Base-by-base conservation (phyloP, 2,113 vertebrate genomes). In the Gallinago undulata region DNA sequence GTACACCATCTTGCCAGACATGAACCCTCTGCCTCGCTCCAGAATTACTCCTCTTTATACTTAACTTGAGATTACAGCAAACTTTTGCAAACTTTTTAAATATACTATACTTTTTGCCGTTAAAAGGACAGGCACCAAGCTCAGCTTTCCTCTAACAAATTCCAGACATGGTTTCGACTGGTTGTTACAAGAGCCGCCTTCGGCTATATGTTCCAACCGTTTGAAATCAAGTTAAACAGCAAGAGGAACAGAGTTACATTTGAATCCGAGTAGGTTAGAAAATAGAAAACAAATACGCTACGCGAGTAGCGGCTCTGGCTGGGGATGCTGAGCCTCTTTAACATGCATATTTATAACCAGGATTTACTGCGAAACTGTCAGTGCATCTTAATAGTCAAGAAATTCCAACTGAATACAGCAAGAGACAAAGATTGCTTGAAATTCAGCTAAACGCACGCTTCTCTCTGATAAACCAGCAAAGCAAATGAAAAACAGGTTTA, bases 211-310 rank as follows among this genome's bases (percentile, higher is more conserved):
- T 72, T 95, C 87, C n/a, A 73, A 75, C 24, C 47, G 79, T 55
- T 33, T 74, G 82, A 95, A 96, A 96, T 89, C 82, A 74, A 90
- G 93, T 91, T 47, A 90, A 95, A 85, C 67, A 88, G 21, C n/a
- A 4, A 94, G 57, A 86, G 62, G 56, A 90, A 51, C 73, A 93
- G 39, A 89, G 87, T 9, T 45, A 53, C 53, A 73, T 37, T 57
- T 81, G 86, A 94, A 86, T 86, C 68, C 19, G 39, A 30, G 66
- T 15, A 59, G 80, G 70, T 79, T 91, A 84, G 87, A 84, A 94
- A 43, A 22, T 0, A 88, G 73, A 84, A 90, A 90, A 96, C 77
- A 95, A 82, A 64, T 77, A 27, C 5, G 21, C 63, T 86, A 13
- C 3, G 11, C 4, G 2, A 51, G 86, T 15, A 77, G 8, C 1